Conservation (phyloP, 2,113 vertebrate species). For the Anthoscopus minutus region DNA sequence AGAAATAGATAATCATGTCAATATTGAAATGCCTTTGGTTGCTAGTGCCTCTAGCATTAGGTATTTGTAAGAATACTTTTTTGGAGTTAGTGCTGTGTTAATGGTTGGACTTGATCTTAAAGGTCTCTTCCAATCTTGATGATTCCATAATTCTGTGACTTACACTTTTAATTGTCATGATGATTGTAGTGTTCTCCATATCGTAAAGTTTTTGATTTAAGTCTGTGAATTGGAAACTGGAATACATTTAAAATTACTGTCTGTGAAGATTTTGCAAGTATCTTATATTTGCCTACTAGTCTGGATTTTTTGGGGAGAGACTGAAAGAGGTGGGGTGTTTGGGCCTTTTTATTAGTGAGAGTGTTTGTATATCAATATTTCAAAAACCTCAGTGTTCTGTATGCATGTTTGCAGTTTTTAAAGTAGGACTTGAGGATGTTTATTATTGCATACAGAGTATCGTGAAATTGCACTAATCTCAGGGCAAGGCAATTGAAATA, state of each 20-base stretch:
- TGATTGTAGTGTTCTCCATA: not conserved
- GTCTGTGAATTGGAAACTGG: not conserved
- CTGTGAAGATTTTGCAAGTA: not conserved
- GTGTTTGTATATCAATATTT: not conserved
- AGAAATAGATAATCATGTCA: not conserved
- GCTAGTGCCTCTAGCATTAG: not conserved
- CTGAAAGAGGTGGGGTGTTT: not conserved
- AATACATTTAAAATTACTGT: not conserved
- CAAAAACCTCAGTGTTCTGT: accelerated
- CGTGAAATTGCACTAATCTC: not conserved
- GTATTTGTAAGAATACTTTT: not conserved
- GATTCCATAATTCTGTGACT: not conserved
- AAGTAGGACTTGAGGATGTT: not conserved
- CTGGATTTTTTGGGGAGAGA: not conserved
- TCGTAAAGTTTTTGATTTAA: not conserved
- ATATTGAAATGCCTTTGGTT: not conserved
- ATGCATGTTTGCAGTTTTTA: not conserved
- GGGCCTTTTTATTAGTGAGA: not conserved
- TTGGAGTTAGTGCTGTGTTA: not conserved
- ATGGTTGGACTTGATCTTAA: not conserved
- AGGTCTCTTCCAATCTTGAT: not conserved
- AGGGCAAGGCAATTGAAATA: not conserved
- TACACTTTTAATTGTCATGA: not conserved
- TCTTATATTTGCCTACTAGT: not conserved
- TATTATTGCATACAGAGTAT: not conserved